Conservation (phyloP, 2,797 vertebrate genomes). For the Scomberomorus guttatus region DNA sequence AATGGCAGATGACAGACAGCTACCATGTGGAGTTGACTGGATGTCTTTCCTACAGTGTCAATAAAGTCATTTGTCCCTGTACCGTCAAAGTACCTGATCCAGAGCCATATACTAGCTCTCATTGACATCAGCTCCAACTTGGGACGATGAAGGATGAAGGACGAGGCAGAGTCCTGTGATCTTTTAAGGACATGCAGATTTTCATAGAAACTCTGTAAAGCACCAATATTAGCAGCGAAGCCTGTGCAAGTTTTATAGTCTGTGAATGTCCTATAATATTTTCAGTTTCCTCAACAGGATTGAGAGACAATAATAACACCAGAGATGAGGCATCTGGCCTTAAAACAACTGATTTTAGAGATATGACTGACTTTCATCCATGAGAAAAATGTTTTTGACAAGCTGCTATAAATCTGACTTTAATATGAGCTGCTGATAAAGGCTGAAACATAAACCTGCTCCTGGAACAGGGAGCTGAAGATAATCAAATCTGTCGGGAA, state of each 20-base stretch:
- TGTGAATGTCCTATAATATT: neutral
- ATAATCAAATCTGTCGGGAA: conserved; percentile 35
- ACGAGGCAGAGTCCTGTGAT: too few relatives aligned
- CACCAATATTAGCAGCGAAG: neutral
- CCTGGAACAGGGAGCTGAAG: conserved; percentile 23
- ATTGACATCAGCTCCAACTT: too few relatives aligned
- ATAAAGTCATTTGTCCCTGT: too few relatives aligned
- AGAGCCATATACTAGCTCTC: too few relatives aligned
- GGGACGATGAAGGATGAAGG: too few relatives aligned
- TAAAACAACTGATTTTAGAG: conserved; percentile 7
- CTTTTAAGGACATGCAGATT: too few relatives aligned
- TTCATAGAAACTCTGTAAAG: neutral
- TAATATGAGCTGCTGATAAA: conserved; percentile 15
- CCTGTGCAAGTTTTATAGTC: neutral
- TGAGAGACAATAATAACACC: neutral
- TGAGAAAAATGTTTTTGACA: conserved; percentile 13
- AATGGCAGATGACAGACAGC: too few relatives aligned
- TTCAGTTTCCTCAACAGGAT: conserved; percentile 5
- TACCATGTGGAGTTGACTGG: too few relatives aligned
- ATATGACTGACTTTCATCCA: conserved; percentile 30
- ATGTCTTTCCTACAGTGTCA: too few relatives aligned
- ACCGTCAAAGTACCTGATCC: too few relatives aligned
- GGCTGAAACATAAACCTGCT: conserved; percentile 17
- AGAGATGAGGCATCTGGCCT: neutral
- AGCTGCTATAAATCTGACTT: conserved; percentile 32